Evolutionary conservation across 2,797 vertebrate genomes (phyloP).

Genomic region (Poecilia wingei): DNA sequence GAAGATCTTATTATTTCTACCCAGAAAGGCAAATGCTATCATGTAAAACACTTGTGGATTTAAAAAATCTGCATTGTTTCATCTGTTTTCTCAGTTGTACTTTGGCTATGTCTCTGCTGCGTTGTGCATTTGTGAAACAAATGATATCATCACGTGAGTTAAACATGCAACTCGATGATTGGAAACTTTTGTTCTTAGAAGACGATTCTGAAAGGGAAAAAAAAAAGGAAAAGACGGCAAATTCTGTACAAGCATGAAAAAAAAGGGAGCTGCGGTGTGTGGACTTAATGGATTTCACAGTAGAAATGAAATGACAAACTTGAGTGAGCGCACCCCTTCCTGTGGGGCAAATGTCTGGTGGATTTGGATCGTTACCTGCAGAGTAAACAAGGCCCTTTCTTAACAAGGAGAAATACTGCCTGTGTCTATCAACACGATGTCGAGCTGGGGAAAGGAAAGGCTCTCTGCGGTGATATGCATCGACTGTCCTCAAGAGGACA

Average conservation of each 20-base stretch:
- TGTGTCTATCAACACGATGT: conserved; percentile 77
- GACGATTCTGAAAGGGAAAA: conserved; percentile 20
- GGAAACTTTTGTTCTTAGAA: conserved; percentile 41
- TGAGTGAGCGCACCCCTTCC: conserved; percentile 82
- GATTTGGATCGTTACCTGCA: conserved; percentile 84
- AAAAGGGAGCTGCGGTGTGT: conserved; percentile 56
- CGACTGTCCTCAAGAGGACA: conserved; percentile 77
- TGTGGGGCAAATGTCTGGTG: conserved; percentile 81
- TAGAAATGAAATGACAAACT: conserved; percentile 83
- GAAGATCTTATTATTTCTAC: conserved; percentile 36
- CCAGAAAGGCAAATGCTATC: conserved; percentile 35
- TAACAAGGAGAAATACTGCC: conserved; percentile 81
- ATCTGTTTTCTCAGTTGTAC: conserved; percentile 26
- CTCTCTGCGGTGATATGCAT: conserved; percentile 73
- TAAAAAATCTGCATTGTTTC: conserved; percentile 35
- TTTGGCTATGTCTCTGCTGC: conserved; percentile 18
- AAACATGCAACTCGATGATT: conserved; percentile 37
- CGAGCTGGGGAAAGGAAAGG: conserved; percentile 57
- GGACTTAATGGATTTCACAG: conserved; percentile 85
- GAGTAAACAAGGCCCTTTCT: conserved; percentile 81
- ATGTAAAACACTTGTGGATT: conserved; percentile 51
- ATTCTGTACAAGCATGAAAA: conserved; percentile 61
- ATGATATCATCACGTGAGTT: conserved; percentile 48
- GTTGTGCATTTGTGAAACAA: conserved; percentile 20
- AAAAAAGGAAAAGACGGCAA: conserved; percentile 32